Base-by-base conservation (phyloP, 35 echinoderm and acorn worm species). In the Apostichopus japonicus region DNA sequence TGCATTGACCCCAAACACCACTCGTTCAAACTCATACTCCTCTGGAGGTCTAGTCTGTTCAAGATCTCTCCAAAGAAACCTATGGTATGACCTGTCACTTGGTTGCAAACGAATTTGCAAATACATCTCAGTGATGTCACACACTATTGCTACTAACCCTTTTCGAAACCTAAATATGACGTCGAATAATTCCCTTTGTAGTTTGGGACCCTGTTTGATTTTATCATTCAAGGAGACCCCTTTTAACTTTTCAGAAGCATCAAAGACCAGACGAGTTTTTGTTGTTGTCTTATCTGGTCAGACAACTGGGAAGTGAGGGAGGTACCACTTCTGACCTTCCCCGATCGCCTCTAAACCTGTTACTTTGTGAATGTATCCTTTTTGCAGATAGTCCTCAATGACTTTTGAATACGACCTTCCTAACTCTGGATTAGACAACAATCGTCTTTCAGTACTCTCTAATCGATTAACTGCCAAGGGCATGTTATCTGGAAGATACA, bases 271-370 rank as follows among this genome's bases (percentile, higher is more conserved):
- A 7, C 83, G 5, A 7, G 56, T 77, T 58, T 93, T 87, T 1
- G 92, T 90, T 1, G 93, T 94, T 21, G 19, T 21, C 17, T 78
- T 94, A 23, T 90, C 86, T 53, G 86, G 53, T 16, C 75, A 56
- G 10, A 94, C 93, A 7, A 94, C 87, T 79, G 86, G 93, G 44
- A 94, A 94, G 27, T 94, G 86, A 11, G 93, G 93, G 4, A 94
- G 19, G 62, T 88, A 80, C 90, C 90, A 92, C 8, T 92, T 59
- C 4, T 33, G 10, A 4, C 23, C 79, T 14, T 80, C 19, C 54
- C 3, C 9, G 13, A 4, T 9, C 21, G 67, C 6, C 23, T 88
- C 86, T 27, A 62, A 44, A 72, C 3, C 25, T 1, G 11, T 5
- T 33, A 79, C 90, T 33, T 91, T 91, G 16, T 16, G 73, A 15